Base-by-base conservation (phyloP, 1,140 invertebrate species). In the Macrobrachium rosenbergii region DNA sequence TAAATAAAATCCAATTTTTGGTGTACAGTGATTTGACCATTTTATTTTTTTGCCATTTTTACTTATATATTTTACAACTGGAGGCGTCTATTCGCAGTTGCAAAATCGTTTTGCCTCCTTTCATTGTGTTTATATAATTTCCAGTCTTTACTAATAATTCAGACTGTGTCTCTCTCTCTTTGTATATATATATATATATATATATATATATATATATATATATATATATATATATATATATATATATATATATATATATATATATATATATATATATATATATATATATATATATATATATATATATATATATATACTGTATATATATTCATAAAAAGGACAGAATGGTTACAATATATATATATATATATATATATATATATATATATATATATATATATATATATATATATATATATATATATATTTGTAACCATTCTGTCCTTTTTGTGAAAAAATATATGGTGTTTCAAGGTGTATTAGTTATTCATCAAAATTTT, bases 271-370 rank as follows among this genome's bases (percentile, higher is more conserved):
- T 76, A 76, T 76, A 76, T 76, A 76, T 76, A 10, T 76, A 76
- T 76, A 76, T 76, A 76, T 76, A 76, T 76, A 76, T 76, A 76
- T 76, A 76, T 76, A 76, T 76, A 76, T 76, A 76, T 76, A 76
- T 76, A 76, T 76, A 76, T 76, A 76, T 76, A 76, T 76, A 76
- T 76, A 76, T 76, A 76, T 76, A 76, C n/a, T n/a, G n/a, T 76
- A 76, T 76, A 76, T 76, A 76, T 76, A 76, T 76, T n/a, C n/a
- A n/a, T n/a, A n/a, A n/a, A n/a, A n/a, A n/a, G n/a, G n/a, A n/a
- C n/a, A n/a, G n/a, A n/a, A n/a, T n/a, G n/a, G n/a, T n/a, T n/a
- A n/a, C n/a, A n/a, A 10, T 76, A 76, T 76, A 76, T 76, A 76
- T 76, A 76, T 76, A 76, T 76, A 76, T 76, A 76, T 76, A 76